Base-by-base conservation (phyloP, 1,140 invertebrate species). In the Nymphalis io region DNA sequence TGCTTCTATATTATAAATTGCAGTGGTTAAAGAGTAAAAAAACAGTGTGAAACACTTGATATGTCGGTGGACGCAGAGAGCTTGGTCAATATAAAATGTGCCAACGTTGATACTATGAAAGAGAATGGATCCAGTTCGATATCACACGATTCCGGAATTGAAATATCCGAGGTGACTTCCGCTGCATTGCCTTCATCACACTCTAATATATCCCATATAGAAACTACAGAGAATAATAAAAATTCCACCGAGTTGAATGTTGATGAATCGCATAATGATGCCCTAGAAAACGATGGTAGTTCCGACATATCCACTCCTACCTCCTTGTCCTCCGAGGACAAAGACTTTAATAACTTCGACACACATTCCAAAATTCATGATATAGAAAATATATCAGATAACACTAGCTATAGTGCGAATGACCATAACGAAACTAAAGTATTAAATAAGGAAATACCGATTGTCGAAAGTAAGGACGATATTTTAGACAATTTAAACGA, bases 61-160 rank as follows among this genome's bases (percentile, higher is more conserved):
- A 89, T 88, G 86, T 87, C 88, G 23, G 42, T 59, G 20, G 81
- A 79, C 55, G 60, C 51, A 6, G 65, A 67, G 13, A 78, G 38
- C 23, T 33, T 60, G 13, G 18, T 66, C 78, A 81, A 83, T 83
- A 84, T 82, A 81, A 81, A 77, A 55, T 70, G 46, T 74, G 78
- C 79, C 67, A 79, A 87, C 82, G 82, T 85, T 60, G 81, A 77
- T 75, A 70, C 65, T 44, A 46, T 63, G 20, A 81, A 81, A 74
- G 81, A 85, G 80, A 84, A 82, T 80, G 73, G 57, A 20, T 64
- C 66, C 48, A 78, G 76, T 21, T 72, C 66, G 63, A 51, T 73
- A 79, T 78, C 71, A 46, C 73, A 72, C 65, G 85, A 89, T 80
- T 90, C 88, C 6, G 85, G 85, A 1, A 42, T 83, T 10, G 86